These are phyloP conservation scores for Daubentonia madagascariensis DNA, from an alignment of 2,113 vertebrate species.

Conservation along the genomic window DNA sequence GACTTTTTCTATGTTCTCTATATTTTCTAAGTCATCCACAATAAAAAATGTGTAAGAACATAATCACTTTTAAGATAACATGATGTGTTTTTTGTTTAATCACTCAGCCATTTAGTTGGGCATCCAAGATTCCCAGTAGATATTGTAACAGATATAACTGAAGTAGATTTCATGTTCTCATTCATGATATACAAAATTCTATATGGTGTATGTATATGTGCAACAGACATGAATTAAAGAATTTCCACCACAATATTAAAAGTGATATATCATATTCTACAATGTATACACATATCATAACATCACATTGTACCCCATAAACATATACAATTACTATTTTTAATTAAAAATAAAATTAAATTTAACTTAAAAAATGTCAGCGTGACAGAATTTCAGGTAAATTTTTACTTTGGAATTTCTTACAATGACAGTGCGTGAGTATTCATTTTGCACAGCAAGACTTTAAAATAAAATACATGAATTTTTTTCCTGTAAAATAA, in stretches of 20 bases:
- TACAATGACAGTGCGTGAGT: neutral
- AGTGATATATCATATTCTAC: neutral
- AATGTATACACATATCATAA: neutral
- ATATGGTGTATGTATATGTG: rapidly evolving
- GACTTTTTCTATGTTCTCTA: neutral
- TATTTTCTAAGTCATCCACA: neutral
- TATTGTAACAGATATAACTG: rapidly evolving
- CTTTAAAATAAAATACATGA: neutral
- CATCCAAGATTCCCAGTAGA: neutral
- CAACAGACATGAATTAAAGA: neutral
- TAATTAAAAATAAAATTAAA: neutral
- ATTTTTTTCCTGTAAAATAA: neutral
- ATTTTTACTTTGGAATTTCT: neutral
- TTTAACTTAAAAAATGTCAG: neutral
- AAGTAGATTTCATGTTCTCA: neutral
- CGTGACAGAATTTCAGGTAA: neutral
- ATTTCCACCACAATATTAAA: rapidly evolving
- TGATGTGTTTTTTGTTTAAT: rapidly evolving
- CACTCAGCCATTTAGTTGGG: neutral
- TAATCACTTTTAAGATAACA: neutral
- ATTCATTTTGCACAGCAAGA: neutral
- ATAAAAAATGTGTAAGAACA: neutral
- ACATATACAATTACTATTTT: neutral
- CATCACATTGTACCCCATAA: neutral
- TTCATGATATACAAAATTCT: neutral